Conservation (phyloP, 2,797 vertebrate species). For the Squalus acanthias region DNA sequence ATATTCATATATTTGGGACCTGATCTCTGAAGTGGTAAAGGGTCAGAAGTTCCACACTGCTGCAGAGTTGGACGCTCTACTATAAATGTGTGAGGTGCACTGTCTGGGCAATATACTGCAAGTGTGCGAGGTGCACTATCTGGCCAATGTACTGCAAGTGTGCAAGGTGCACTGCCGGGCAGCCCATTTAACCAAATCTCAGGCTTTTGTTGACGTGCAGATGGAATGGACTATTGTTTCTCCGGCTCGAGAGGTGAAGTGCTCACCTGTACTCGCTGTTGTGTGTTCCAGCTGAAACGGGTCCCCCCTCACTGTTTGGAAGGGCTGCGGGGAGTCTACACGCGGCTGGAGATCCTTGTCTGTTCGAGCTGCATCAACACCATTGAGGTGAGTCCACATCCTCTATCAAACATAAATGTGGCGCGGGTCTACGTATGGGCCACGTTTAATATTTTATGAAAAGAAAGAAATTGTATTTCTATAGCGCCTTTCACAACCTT, state of each 20-base stretch:
- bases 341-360: slow-evolving; percentile 82
- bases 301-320: slow-evolving; percentile 82
- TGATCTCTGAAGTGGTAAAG: too few species aligned
- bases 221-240: not conserved
- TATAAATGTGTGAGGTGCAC: not conserved
- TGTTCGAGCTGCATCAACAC: slow-evolving; percentile 81
- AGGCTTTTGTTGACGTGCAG: too few species aligned
- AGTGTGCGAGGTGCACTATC: not conserved
- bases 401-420: not conserved
- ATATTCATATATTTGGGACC: too few species aligned
- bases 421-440: not conserved
- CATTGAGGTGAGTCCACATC: slow-evolving; percentile 67
- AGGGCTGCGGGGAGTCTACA: slow-evolving; percentile 82
- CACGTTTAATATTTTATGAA: not conserved
- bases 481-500: not conserved
- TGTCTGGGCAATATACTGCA: not conserved
- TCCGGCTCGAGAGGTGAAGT: not conserved
- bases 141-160: rapidly evolving
- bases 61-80: too few species aligned
- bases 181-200: not conserved
- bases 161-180: not conserved
- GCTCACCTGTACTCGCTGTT: not conserved
- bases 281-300: slow-evolving; percentile 67
- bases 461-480: not conserved
- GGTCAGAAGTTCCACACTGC: not conserved